A percentile compares a stretch with the other conserved stretches of the same genome.
These are phyloP conservation scores for Galerucella calmariensis DNA, from an alignment of 2,888 invertebrate species.

Conservation along the genomic window DNA sequence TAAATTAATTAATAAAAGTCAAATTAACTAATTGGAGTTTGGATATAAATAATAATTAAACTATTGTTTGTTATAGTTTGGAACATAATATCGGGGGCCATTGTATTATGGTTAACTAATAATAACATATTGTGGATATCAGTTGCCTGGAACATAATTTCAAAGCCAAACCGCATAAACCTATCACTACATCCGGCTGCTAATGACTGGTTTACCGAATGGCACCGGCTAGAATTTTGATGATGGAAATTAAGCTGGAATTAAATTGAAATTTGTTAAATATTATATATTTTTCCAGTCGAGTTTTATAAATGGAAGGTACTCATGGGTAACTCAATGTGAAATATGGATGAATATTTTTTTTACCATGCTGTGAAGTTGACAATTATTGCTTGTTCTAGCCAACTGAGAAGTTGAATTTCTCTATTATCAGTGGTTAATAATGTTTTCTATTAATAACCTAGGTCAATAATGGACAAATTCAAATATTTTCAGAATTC, in stretches of 20 bases:
- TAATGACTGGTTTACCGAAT: neutral
- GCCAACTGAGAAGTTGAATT: no score
- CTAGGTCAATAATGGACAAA: no score
- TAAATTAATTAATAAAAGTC: no score
- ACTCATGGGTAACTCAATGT: no score
- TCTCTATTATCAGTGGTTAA: no score
- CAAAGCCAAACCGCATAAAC: conserved; percentile 1
- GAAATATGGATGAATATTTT: no score
- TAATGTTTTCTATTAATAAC: no score
- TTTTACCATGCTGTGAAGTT: no score
- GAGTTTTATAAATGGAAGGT: neutral
- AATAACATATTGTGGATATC: neutral
- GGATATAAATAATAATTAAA: no score
- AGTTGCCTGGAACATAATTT: conserved; percentile 5
- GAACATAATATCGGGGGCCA: conserved; percentile 11
- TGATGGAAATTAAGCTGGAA: neutral
- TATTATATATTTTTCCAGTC: neutral
- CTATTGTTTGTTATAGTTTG: neutral
- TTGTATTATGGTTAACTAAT: neutral
- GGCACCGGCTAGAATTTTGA: neutral
- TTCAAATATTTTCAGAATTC: no score
- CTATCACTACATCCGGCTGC: neutral
- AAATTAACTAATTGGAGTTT: no score
- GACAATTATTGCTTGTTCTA: no score
- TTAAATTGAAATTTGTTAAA: neutral